A percentile compares a stretch with the other conserved stretches of the same genome.
Evolutionary conservation across 1,140 invertebrate species (phyloP).

Genomic region (Drosophila tsacasi): DNA sequence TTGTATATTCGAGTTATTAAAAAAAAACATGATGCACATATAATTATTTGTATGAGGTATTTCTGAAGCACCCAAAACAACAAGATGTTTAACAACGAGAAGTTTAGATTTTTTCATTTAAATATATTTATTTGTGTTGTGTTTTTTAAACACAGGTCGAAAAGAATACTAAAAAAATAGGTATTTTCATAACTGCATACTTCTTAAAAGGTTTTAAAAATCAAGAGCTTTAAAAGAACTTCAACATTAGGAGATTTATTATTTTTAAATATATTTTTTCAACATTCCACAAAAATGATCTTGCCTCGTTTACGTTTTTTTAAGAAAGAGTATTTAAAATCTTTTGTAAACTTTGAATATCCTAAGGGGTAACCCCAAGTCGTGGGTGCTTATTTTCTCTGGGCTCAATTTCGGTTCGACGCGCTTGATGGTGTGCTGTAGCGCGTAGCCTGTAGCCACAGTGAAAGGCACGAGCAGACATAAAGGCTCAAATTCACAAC

Average conservation of each 20-base stretch:
- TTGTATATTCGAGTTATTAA: too few relatives aligned
- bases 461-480: constrained; percentile 30
- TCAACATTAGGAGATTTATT: not conserved
- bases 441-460: constrained; percentile 10
- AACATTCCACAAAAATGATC: not conserved
- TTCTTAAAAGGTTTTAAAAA: not conserved
- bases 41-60: too few relatives aligned
- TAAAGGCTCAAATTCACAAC: constrained; percentile 50
- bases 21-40: too few relatives aligned
- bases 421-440: constrained; percentile 20
- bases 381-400: not conserved
- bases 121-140: too few relatives aligned
- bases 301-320: not conserved
- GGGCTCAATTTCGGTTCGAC: not conserved
- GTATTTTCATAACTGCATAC: not conserved
- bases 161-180: too few relatives aligned
- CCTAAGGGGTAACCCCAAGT: not conserved
- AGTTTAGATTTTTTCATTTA: too few relatives aligned
- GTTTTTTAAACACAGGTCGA: too few relatives aligned
- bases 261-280: not conserved
- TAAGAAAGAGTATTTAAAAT: too few relatives aligned
- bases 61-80: too few relatives aligned
- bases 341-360: too few relatives aligned
- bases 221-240: not conserved
- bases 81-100: too few relatives aligned